These are phyloP conservation scores for Saguinus midas DNA, from an alignment of 2,113 vertebrate species.

Conservation along the genomic window DNA sequence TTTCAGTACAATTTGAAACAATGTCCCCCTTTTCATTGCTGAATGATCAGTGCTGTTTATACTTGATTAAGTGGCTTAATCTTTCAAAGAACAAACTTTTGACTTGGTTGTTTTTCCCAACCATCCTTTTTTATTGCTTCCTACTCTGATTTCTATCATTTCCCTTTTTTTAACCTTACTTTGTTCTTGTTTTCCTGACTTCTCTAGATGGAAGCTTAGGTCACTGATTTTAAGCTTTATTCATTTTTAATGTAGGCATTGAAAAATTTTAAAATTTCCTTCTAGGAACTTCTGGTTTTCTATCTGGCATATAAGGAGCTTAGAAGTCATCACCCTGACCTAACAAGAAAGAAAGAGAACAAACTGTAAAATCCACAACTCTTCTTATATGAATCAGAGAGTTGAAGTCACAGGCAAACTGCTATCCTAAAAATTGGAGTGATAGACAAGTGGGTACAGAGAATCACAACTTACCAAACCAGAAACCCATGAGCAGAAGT, in stretches of 20 bases:
- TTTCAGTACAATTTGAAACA: not conserved
- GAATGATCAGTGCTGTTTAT: not conserved
- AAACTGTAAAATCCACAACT: not conserved
- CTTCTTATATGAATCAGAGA: not conserved
- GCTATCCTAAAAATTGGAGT: not conserved
- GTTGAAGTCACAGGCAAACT: not conserved
- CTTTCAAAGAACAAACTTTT: not conserved
- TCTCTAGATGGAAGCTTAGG: not conserved
- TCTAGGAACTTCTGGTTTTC: not conserved
- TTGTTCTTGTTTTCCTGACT: not conserved
- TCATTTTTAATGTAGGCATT: not conserved
- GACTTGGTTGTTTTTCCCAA: not conserved
- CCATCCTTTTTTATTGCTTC: not conserved
- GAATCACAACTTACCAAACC: not conserved
- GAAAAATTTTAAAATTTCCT: not conserved
- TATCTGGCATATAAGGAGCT: not conserved
- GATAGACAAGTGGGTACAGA: not conserved
- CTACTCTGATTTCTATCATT: not conserved
- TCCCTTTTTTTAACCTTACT: not conserved
- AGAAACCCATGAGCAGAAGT: not conserved
- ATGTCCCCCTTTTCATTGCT: not conserved
- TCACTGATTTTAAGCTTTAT: not conserved
- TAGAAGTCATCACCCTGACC: not conserved
- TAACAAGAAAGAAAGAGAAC: not conserved
- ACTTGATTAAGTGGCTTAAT: not conserved